A percentile compares a stretch with the other conserved stretches of the same genome.
These are phyloP conservation scores for Pollenia griseotomentosa DNA, from an alignment of 2,888 invertebrate genomes.

Conservation along the genomic window DNA sequence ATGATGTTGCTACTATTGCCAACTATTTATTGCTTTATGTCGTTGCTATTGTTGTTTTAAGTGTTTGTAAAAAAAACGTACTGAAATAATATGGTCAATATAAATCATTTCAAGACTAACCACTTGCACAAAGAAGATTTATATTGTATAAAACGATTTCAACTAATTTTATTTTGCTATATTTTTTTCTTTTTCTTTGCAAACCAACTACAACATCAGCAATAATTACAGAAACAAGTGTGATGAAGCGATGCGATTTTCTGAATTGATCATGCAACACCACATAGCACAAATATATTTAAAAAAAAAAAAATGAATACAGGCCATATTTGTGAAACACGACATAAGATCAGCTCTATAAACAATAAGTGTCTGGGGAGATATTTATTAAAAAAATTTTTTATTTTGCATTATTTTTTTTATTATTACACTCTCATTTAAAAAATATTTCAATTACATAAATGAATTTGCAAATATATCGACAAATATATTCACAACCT, in stretches of 20 bases:
- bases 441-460: slow-evolving; percentile 64
- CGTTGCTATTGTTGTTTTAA: slow-evolving; percentile 58
- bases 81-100: slow-evolving; percentile 77
- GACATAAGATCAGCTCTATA: slow-evolving; percentile 27
- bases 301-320: slow-evolving; percentile 21
- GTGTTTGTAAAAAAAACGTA: slow-evolving; percentile 43
- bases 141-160: slow-evolving; percentile 62
- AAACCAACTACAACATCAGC: slow-evolving; percentile 37
- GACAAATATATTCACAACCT: neutral
- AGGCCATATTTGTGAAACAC: slow-evolving; percentile 48
- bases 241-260: slow-evolving; percentile 64
- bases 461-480: slow-evolving; percentile 32
- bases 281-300: slow-evolving; percentile 18
- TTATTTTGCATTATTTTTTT: slow-evolving; percentile 18
- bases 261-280: slow-evolving; percentile 62
- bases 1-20: slow-evolving; percentile 43
- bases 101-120: slow-evolving; percentile 82
- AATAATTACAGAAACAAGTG: slow-evolving; percentile 59
- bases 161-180: slow-evolving; percentile 59
- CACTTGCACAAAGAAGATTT: slow-evolving; percentile 76
- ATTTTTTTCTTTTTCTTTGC: slow-evolving; percentile 29
- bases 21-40: slow-evolving; percentile 48
- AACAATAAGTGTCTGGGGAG: slow-evolving; percentile 55
- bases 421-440: slow-evolving; percentile 59
- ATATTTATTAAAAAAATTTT: neutral